These are phyloP conservation scores for Trachurus trachurus DNA, from an alignment of 2,797 vertebrate species.

Conservation along the genomic window DNA sequence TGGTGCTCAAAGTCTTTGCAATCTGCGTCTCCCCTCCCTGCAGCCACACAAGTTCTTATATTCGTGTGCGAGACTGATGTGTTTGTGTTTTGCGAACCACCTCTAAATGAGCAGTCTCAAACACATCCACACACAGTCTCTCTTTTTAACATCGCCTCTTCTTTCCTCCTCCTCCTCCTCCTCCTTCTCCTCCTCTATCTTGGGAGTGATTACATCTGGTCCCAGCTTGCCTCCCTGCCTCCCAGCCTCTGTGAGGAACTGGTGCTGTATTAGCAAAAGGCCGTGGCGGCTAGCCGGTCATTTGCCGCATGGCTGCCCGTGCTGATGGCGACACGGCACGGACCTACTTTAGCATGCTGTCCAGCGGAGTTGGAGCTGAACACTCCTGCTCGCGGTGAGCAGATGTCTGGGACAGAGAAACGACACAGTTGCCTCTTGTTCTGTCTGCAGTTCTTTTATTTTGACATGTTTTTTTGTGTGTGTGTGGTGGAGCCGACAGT, in stretches of 20 bases:
- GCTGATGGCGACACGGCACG: constrained; percentile 46
- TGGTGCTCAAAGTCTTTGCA: constrained; percentile 10
- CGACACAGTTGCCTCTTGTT: constrained; percentile 15
- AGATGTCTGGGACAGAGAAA: constrained; percentile 29
- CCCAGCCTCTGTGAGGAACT: constrained; percentile 7
- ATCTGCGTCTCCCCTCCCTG: not conserved
- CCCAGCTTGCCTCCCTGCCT: constrained; percentile 23
- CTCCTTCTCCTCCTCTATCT: not conserved
- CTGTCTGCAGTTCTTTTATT: constrained; percentile 9
- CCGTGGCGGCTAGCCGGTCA: constrained; percentile 34
- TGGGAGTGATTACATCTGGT: constrained; percentile 60
- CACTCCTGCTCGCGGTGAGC: not conserved
- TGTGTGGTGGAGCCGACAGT: not conserved
- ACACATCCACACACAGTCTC: constrained; percentile 4
- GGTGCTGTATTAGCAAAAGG: constrained; percentile 33
- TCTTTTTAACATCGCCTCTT: constrained; percentile 1
- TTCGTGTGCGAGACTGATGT: constrained; percentile 4
- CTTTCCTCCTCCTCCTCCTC: not conserved
- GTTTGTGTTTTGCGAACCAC: constrained; percentile 7
- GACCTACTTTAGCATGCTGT: constrained; percentile 26
- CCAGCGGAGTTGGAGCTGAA: constrained; percentile 5
- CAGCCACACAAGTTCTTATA: constrained; percentile 1
- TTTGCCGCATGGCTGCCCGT: constrained; percentile 58
- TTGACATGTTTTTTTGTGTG: constrained; percentile 6
- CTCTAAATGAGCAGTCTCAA: constrained; percentile 3